Base-by-base conservation (phyloP, 2,113 vertebrate species). In the Dolichotis patagonum region DNA sequence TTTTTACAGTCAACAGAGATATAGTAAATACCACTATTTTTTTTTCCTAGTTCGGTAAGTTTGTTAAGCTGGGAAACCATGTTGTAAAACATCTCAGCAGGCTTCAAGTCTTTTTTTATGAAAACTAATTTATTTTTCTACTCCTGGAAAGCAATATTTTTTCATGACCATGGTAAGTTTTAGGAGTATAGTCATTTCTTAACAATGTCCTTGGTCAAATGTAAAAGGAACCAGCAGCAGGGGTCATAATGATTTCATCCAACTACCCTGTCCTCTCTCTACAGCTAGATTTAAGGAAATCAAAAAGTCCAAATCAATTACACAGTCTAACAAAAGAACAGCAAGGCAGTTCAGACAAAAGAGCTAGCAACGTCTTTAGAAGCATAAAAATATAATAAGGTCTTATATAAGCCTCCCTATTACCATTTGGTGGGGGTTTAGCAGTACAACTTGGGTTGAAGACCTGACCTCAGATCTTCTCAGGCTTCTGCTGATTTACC, bases 251-350 rank as follows among this genome's bases (percentile, higher is more conserved):
- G 90, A 93, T 67, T 95, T 95, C 56, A 85, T 87, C 63, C 81
- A 95, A 71, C 63, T 28, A 83, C 43, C 14, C 41, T 43, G 17
- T 90, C 67, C 35, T 92, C 63, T 93, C 90, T 43, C 85, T 89
- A 43, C n/a, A 91, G 75, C 65, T 86, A 54, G 54, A 71, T 94
- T 80, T 90, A 86, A 94, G 83, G 58, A 97, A 90, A 84, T 96
- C 38, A 52, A 49, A 92, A 92, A 91, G 58, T 83, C 91, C 58
- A 93, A 85, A 96, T 96, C 90, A 92, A 92, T 92, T 81, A 96
- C 46, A 94, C 17, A 96, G 60, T 77, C 90, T 78, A 94, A 97
- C 58, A 88, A 95, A 96, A 95, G 90, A 96, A 90, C 32, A 92
- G 90, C 82, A 94, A 97, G 84, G 28, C n/a, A 54, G 30, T 84